These are phyloP conservation scores for Thunnus maccoyii DNA, from an alignment of 2,113 vertebrate genomes.

Conservation along the genomic window DNA sequence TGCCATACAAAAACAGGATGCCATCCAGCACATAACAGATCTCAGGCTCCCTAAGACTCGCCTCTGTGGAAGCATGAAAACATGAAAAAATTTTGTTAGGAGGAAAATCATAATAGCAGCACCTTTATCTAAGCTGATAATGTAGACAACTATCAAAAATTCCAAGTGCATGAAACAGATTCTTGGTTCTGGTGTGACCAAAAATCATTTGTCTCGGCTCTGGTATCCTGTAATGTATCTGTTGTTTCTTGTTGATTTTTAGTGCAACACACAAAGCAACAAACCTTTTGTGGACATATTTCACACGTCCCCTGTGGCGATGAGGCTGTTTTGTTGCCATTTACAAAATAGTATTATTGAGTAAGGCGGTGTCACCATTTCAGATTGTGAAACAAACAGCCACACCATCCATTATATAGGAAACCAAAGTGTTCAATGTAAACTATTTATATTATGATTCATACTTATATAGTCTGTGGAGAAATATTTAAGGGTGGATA, in stretches of 20 bases:
- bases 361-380: neutral
- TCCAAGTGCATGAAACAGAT: neutral
- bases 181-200: too few species aligned
- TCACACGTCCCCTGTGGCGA: fast-evolving
- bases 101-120: neutral
- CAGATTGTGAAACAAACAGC: conserved; percentile 19
- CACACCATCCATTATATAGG: neutral
- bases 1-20: conserved; percentile 90
- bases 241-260: neutral
- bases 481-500: too few species aligned
- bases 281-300: neutral
- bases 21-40: conserved; percentile 91
- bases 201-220: too few species aligned
- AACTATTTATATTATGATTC: too few species aligned
- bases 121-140: neutral
- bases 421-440: too few species aligned
- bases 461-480: too few species aligned
- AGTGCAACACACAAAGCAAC: neutral
- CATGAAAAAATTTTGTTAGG: neutral
- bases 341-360: neutral
- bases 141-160: neutral
- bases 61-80: conserved; percentile 62
- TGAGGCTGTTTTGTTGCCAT: neutral
- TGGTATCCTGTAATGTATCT: neutral
- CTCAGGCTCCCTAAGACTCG: conserved; percentile 77